Evolutionary conservation across 1,140 invertebrate genomes (phyloP).

Genomic region (Drosophila ananassae): DNA sequence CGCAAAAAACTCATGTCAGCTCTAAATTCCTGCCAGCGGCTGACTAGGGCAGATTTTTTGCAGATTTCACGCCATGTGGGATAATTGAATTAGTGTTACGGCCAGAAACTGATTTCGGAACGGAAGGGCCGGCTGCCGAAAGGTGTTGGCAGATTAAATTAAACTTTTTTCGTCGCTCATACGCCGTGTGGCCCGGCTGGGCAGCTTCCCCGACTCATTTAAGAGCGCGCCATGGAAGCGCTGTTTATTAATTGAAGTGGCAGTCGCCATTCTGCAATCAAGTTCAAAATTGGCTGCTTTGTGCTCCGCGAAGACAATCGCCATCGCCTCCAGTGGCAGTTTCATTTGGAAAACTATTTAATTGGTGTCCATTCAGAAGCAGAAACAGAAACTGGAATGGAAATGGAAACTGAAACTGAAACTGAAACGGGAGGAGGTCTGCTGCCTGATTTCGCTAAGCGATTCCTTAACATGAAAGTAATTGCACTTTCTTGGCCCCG

Average conservation of each 20-base stretch:
- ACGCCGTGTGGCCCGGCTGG: too few species aligned
- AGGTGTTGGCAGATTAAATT: background rate
- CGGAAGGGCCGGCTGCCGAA: background rate
- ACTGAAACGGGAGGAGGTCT: background rate
- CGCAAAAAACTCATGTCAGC: background rate
- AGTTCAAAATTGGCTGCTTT: background rate
- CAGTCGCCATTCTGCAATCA: background rate
- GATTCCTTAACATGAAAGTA: conserved; percentile 51
- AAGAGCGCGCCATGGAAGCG: background rate
- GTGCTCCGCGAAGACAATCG: background rate
- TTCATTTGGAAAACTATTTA: conserved; percentile 32
- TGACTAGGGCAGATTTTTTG: background rate
- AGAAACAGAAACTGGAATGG: background rate
- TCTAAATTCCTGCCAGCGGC: conserved; percentile 3
- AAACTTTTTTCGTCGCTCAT: background rate
- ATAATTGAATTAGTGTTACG: background rate
- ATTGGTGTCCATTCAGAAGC: conserved; percentile 23
- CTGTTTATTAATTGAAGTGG: background rate
- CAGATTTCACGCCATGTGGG: background rate
- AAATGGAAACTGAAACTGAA: conserved; percentile 13
- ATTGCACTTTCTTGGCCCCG: conserved; percentile 52
- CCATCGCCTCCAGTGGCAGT: background rate
- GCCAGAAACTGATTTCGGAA: background rate
- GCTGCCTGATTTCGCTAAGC: conserved; percentile 32
- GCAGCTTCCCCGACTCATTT: background rate